phyloP scores from a whole-genome alignment of 35 echinoderm and acorn worm genomes.

The Ptychodera flava region DNA sequence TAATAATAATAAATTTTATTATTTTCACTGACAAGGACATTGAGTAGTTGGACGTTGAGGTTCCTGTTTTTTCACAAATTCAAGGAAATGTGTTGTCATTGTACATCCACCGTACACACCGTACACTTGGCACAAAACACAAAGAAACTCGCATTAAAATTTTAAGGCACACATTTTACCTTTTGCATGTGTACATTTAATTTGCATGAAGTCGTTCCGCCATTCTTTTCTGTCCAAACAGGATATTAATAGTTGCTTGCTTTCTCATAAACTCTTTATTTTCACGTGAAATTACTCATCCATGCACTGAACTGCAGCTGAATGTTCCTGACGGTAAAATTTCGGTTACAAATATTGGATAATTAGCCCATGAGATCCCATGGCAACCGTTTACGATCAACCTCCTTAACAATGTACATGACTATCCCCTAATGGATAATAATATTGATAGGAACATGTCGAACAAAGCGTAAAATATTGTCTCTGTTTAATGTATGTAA shows the following conservation, averaged over 20 bases:
- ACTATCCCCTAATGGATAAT: neutral
- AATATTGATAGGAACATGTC: neutral
- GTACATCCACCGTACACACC: too few species aligned
- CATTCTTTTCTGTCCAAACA: neutral
- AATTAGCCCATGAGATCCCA: neutral
- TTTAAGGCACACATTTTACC: neutral
- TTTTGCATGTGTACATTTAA: neutral
- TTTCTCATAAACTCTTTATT: slow-evolving; percentile 2
- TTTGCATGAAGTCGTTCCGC: neutral
- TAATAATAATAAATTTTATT: neutral
- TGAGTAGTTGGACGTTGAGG: too few species aligned
- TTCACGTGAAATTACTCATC: neutral
- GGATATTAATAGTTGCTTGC: neutral
- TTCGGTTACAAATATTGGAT: neutral
- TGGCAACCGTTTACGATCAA: neutral
- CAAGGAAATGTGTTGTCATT: neutral
- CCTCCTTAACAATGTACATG: neutral
- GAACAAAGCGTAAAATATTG: neutral
- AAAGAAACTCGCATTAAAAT: neutral
- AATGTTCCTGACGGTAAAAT: neutral
- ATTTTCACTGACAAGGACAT: neutral
- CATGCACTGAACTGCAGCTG: neutral
- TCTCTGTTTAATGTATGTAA: neutral
- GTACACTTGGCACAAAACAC: neutral
- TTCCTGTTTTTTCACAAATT: neutral